Base-by-base conservation (phyloP, 2,797 vertebrate species). In the Falco berigora region DNA sequence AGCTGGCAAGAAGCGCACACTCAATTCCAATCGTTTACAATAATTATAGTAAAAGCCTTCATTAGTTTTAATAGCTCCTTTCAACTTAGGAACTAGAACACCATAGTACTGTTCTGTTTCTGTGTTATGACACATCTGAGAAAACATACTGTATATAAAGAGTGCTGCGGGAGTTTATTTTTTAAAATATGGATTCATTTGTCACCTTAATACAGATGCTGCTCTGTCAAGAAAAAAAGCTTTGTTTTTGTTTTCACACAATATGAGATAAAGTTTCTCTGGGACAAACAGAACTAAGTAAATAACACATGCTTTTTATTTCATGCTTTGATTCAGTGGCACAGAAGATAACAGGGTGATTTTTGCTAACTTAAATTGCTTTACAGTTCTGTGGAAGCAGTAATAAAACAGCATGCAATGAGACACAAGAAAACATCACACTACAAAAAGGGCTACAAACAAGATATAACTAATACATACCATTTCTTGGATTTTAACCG, bases 401-500 rank as follows among this genome's bases (percentile, higher is more conserved):
- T 92, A 90, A 62, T 40, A 86, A 75, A 90, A 71, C 63, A 30
- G 23, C 32, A 69, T 5, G 22, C 0, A 1, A 58, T 27, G 50
- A 75, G 95, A 90, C 24, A 81, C n/a, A 12, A 69, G 42, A 76
- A 83, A 83, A 36, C 22, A 25, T 69, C 38, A 17, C 0, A 8
- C 40, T 69, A 69, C 67, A 24, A 14, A 58, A 86, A 36, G 66
- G 25, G 28, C 75, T 61, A 63, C 69, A 28, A 71, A 40, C 53
- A 67, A 76, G 38, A 75, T 12, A 12, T 27, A 92, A 46, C 10
- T 22, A 28, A 30, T 32, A 91, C 98, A 83, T 97, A 99, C 99
- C 99, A 99, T 98, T 99, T 99, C 98, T 99, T 99, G 95, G 99
- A 99, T 98, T 99, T 99, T 97, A 99, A 99, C 93, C 99, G 98